Conservation (phyloP, 2,113 vertebrate species). For the Heterotilapia buettikoferi region DNA sequence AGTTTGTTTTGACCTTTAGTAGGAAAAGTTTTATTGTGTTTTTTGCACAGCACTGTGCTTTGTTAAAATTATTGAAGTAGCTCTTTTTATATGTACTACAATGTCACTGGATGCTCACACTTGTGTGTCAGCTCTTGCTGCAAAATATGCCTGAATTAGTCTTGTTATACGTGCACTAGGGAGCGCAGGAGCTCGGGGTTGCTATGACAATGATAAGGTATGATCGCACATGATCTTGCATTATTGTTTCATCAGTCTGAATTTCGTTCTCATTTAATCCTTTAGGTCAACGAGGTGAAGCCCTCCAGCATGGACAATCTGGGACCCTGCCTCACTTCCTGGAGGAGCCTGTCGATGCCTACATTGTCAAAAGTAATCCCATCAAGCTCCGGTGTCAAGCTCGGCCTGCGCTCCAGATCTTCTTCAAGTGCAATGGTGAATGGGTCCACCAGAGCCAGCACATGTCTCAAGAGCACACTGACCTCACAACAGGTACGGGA, state of each 20-base stretch:
- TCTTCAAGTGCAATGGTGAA: slow-evolving; percentile 98
- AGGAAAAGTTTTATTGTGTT: neutral
- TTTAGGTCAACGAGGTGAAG: slow-evolving; percentile 79
- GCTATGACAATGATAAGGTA: neutral
- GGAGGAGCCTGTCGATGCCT: slow-evolving; percentile 93
- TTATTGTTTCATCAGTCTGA: neutral
- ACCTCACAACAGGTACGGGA: slow-evolving; percentile 81
- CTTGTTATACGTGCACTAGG: neutral
- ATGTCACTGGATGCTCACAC: neutral
- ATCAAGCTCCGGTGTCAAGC: slow-evolving; percentile 89
- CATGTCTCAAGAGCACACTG: slow-evolving; percentile 83
- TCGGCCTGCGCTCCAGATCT: slow-evolving; percentile 92
- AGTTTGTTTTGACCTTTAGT: neutral
- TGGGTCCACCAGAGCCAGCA: slow-evolving; percentile 98
- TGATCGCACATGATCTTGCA: neutral
- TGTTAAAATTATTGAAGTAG: neutral
- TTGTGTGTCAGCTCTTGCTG: neutral
- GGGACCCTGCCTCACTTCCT: slow-evolving; percentile 91
- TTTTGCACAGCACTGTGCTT: neutral
- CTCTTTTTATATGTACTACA: neutral
- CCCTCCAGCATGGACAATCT: slow-evolving; percentile 80
- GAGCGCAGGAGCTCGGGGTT: neutral
- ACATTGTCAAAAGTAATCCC: slow-evolving; percentile 96
- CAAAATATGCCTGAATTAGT: neutral
- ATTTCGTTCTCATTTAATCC: neutral